Evolutionary conservation across 2,888 invertebrate genomes (phyloP), one percentile per base, ranked within the genome.

Genomic region (Drosophila ezoana): DNA sequence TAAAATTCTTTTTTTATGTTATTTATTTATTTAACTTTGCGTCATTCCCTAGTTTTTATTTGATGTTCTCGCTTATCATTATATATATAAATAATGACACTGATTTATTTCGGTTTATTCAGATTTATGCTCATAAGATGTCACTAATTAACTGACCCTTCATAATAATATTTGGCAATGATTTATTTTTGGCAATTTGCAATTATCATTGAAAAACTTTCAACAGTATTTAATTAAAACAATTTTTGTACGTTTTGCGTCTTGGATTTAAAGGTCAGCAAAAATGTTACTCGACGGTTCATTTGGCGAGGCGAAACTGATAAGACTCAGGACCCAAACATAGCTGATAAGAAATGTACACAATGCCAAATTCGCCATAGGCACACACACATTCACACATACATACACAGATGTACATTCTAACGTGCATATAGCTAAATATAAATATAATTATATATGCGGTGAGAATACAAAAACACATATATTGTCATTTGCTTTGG

Each of bases 111-210:
- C 6, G 3, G 9, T 35, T 28, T 16, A 41, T 53, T 45, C 18
- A 23, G 18, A 57, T 61, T 66, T 61, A 68, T 68, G 33, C 37
- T 23, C 38, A 38, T 40, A 20, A 44, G 56, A 60, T 70, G 63
- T 13, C 62, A 58, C 62, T 66, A 79, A 76, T 76, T 79, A 75
- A 79, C n/a, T 69, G 63, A 75, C 79, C 79, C 35, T 37, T 41
- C 2, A 35, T 13, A 44, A 8, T 18, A 10, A 38, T 13, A 52
- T 52, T 52, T 37, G 44, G 44, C 51, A 18, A 41, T 63, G 57
- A 69, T 79, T 79, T 76, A 75, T 76, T 69, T 74, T 76, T 61
- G 64, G 70, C 60, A 53, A 58, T 52, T 41, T 54, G 61, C 43
- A 38, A 68, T 54, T 62, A 58, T 74, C 37, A 65, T 13, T 35